Evolutionary conservation across 2,888 invertebrate genomes (phyloP).

Genomic region (Mythimna lalbum): DNA sequence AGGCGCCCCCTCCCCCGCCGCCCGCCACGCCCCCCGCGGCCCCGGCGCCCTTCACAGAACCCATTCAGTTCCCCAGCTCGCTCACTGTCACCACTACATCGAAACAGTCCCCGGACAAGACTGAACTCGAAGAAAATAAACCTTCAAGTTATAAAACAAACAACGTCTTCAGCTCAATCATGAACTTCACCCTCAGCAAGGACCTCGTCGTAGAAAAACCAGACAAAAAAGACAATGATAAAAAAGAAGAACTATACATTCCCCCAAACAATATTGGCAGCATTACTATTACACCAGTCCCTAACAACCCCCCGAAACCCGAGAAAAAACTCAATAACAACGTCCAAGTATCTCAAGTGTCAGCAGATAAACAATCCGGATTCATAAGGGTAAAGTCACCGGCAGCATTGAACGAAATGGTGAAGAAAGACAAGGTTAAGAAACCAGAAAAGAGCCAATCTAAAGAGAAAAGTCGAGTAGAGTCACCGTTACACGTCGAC

Average conservation of each 20-base stretch:
- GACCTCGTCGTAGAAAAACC: slow-evolving; percentile 79
- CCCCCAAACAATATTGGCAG: slow-evolving; percentile 85
- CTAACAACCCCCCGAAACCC: slow-evolving; percentile 64
- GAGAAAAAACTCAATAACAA: slow-evolving; percentile 73
- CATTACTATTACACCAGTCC: slow-evolving; percentile 87
- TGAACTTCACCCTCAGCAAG: slow-evolving; percentile 78
- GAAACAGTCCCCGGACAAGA: slow-evolving; percentile 66
- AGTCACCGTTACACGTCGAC: slow-evolving; percentile 80
- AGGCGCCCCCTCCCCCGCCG: slow-evolving; percentile 15
- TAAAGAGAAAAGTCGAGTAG: slow-evolving; percentile 73
- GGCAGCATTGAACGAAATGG: slow-evolving; percentile 86
- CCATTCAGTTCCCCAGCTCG: slow-evolving; percentile 85
- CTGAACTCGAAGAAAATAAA: slow-evolving; percentile 60
- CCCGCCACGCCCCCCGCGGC: neutral
- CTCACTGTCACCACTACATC: slow-evolving; percentile 85
- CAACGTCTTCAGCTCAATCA: slow-evolving; percentile 71
- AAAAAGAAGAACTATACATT: slow-evolving; percentile 81
- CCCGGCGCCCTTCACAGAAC: slow-evolving; percentile 72
- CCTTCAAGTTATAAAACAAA: slow-evolving; percentile 67
- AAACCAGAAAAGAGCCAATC: slow-evolving; percentile 71
- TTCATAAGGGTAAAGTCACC: slow-evolving; percentile 86
- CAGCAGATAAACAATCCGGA: slow-evolving; percentile 72
- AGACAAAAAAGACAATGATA: slow-evolving; percentile 74
- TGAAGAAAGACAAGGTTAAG: slow-evolving; percentile 75
- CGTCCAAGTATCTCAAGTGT: slow-evolving; percentile 31